Percentiles rank a stretch among this genome's conserved stretches.
phyloP scores from a whole-genome alignment of 2,797 vertebrate genomes.

The Anguilla anguilla region DNA sequence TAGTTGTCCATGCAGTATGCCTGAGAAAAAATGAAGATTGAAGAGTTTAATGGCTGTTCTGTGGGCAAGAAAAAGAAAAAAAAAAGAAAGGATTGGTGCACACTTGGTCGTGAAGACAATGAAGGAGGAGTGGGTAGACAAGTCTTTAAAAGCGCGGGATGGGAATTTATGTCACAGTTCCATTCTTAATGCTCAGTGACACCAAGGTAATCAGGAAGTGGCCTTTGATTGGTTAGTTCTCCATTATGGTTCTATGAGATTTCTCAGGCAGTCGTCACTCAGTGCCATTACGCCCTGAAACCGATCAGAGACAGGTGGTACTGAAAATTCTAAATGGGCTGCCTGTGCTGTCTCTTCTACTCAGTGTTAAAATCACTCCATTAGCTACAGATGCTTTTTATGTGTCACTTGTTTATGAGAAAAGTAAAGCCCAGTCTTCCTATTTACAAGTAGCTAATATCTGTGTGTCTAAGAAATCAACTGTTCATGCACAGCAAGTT shows the following conservation, averaged over 20 bases:
- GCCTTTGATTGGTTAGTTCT: background rate
- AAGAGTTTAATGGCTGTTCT: background rate
- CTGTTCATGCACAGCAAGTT: background rate
- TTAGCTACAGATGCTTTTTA: background rate
- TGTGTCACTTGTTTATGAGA: background rate
- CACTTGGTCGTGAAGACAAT: background rate
- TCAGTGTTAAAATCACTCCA: background rate
- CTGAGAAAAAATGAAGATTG: background rate
- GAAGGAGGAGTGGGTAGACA: background rate
- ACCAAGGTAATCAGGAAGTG: constrained; percentile 12
- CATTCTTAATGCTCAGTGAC: constrained; percentile 1
- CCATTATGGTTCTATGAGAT: constrained; percentile 1
- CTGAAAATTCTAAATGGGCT: background rate
- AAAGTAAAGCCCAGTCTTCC: background rate
- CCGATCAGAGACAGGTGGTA: background rate
- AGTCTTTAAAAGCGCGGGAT: background rate
- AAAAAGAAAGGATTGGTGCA: background rate
- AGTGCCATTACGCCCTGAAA: constrained; percentile 10
- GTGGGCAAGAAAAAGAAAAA: background rate
- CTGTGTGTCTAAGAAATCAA: background rate
- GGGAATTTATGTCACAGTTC: background rate
- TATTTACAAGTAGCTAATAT: background rate
- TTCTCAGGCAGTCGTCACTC: constrained; percentile 14
- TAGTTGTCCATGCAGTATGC: background rate
- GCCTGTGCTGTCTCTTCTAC: background rate